Percentiles rank a stretch among this genome's conserved stretches.
Evolutionary conservation across 2,113 vertebrate species (phyloP).

Genomic region (Colaptes auratus): DNA sequence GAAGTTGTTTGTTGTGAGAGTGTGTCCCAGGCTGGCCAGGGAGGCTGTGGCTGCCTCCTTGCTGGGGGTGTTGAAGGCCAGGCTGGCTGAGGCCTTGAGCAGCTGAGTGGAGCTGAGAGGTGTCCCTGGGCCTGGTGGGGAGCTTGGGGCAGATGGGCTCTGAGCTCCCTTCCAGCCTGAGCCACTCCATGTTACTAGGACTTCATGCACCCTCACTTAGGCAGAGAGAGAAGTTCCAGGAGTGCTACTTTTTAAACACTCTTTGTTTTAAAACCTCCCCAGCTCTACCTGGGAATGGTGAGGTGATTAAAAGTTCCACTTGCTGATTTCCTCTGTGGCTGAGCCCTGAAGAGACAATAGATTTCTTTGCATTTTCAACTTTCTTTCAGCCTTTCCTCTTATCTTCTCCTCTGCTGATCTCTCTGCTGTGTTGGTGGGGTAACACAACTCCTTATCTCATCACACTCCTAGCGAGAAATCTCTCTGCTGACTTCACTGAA

Average conservation of each 20-base stretch:
- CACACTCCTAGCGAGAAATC: neutral
- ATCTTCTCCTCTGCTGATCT: neutral
- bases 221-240: neutral
- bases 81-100: no score
- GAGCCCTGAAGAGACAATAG: neutral
- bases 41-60: no score
- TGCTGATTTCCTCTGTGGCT: neutral
- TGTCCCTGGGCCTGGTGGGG: no score
- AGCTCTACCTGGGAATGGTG: neutral
- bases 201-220: neutral
- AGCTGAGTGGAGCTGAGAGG: no score
- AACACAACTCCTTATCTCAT: constrained; percentile 35
- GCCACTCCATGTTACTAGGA: no score
- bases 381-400: neutral
- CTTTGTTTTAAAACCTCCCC: neutral
- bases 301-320: constrained; percentile 3
- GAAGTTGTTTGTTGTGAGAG: no score
- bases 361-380: neutral
- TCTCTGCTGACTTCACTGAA: neutral
- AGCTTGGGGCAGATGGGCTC: no score
- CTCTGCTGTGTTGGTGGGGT: neutral
- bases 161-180: no score
- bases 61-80: no score
- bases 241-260: neutral
- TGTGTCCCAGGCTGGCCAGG: no score